Evolutionary conservation across 2,113 vertebrate species (phyloP), one percentile per base, ranked within the genome.

Genomic region (Callithrix jacchus): DNA sequence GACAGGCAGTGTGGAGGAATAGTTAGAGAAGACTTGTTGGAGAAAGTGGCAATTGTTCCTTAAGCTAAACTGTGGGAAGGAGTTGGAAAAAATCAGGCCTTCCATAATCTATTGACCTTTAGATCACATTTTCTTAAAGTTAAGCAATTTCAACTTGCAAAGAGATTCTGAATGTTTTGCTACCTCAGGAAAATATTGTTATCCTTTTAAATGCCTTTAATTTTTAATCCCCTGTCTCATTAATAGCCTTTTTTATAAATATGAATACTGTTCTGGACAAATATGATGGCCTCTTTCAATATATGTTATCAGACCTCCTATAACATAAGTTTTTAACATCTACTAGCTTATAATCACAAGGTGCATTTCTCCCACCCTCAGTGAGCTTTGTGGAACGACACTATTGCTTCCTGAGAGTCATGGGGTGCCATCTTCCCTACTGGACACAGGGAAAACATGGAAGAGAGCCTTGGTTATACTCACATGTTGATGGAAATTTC

Each of bases 401-500:
- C 35, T 21, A 37, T 37, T 83, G 70, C n/a, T 91, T 91, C 25
- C 27, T 77, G 37, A 54, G 1, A 14, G 1, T 5, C 54, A 23
- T 4, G 6, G 6, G 6, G 40, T 4, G 0, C 16, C 13, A 40
- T 16, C n/a, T 47, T 35, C 35, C 10, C 30, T 76, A 7, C 1
- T 16, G 7, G 11, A 40, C 35, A 37, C 16, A 14, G 35, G 14
- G 40, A 52, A 54, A 42, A 56, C 52, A 8, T 1, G 3, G 23
- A 25, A 71, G 10, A 85, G 20, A 64, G 21, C 30, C 27, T 61
- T 73, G 18, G 7, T 56, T 54, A 54, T 30, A 14, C 9, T 18
- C 30, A 37, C 1, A 18, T 8, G 2, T 23, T 80, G n/a, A 14
- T 5, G 12, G 54, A 81, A 37, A 81, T 20, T 61, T 87, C 20